Evolutionary conservation across 2,113 vertebrate genomes (phyloP), one percentile per base, ranked within the genome.

Genomic region (Macquaria australasica): DNA sequence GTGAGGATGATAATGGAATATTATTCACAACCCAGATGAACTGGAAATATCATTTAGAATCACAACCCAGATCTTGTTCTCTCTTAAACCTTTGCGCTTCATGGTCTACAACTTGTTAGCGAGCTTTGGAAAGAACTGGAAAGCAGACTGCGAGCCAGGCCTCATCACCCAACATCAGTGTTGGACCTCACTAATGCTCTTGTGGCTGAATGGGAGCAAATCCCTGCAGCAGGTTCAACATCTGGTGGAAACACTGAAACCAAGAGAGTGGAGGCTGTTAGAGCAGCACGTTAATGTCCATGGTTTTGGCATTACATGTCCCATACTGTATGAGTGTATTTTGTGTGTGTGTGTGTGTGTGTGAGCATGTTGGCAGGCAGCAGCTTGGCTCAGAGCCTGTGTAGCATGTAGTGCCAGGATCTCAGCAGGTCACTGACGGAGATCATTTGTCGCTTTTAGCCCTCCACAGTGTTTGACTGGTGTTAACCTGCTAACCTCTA

Each of bases 371-470:
- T 67, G 68, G 77, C 58, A 71, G 64, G 66, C 62, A 64, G 77
- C 66, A 77, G 43, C 62, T 84, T 86, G 85, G 78, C 75, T 74
- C 74, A 41, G 79, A 12, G 60, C 82, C 50, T 68, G 58, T 56
- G 73, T 16, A 68, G 37, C 66, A 28, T 66, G 55, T 63, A 31
- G 37, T 60, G 89, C 81, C 86, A 89, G 78, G 56, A 34, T 31
- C 73, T 63, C 87, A 77, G 84, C 87, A 72, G 85, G 87, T 43
- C 18, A 25, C 68, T 82, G 82, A 89, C 84, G 56, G 53, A 73
- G 69, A 80, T 85, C 55, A 59, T 88, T 92, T 89, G 83, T 90
- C 85, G 72, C 63, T 43, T 81, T 71, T 34, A 69, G 56, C 66
- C 14, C 50, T 16, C 45, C 50, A 5, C 21, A 25, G 86, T 63